Evolutionary conservation across 2,797 vertebrate genomes (phyloP), one percentile per base, ranked within the genome.

Genomic region (Sylvia borin): DNA sequence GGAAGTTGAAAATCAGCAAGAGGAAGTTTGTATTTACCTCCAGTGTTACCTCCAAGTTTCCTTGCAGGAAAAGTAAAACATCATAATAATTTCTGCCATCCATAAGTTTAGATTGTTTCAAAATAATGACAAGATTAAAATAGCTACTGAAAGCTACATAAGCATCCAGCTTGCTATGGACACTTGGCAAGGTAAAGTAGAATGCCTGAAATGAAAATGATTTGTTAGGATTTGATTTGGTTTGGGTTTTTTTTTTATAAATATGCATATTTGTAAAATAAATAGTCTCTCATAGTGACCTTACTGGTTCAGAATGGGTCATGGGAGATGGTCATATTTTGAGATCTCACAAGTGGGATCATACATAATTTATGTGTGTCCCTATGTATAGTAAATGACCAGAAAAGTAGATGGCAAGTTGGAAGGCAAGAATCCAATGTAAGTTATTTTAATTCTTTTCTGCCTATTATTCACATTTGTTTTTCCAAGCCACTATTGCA

Each of bases 371-470:
- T 80, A 74, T 62, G 2, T 71, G 60, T 80, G 24, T 65, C 51
- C 2, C 13, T 54, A 29, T 61, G 29, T 82, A 31, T 54, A 65
- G 86, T 58, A 85, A 72, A 88, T 68, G 6, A 80, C 32, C 8
- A 68, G 47, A 61, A 83, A 68, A 68, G 45, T 43, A 32, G n/a
- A 62, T 31, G 58, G 43, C 21, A 90, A 65, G 10, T 64, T 36
- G 43, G n/a, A 84, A 95, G 53, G 27, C 0, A 5, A 70, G 48
- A 78, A 31, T 79, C 54, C 48, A 91, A 53, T 6, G 43, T 57
- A 68, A 88, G 86, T 86, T 42, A 57, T 82, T 97, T 85, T 92
- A 87, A 85, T 93, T 88, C 10, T 93, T 90, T 94, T 85, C 70
- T 88, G 22, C 32, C 43, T 47, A 10, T 67, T 71, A 57, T 73